Base-by-base conservation (phyloP, 2,113 vertebrate genomes). In the Catharus fuscescens region DNA sequence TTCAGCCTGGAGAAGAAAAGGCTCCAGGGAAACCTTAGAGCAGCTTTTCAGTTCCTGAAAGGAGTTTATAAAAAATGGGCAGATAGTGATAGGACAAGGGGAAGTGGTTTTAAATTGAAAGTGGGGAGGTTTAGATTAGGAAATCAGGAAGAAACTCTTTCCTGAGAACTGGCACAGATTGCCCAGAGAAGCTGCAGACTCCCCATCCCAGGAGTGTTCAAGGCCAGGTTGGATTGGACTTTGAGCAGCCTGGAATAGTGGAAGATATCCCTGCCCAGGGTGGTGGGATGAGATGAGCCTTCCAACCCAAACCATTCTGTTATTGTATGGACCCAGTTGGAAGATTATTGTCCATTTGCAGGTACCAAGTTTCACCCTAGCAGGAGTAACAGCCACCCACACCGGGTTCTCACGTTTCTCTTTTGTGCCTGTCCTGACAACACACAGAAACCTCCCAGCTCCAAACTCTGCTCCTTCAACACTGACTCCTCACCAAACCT, bases 321-420 rank as follows among this genome's bases (percentile, higher is more conserved):
- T 21, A 5, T 14, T 54, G 17, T 1, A 8, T 8, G 16, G 34
- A 12, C 19, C 19, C 38, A 0, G 2, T 34, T 20, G 40, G 38
- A 45, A 44, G 34, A 54, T 53, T 12, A n/a, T 31, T 69, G 57
- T 12, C n/a, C 25, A 12, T 59, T 23, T 66, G 34, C 47, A 85
- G 31, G 31, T 42, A 56, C 24, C 36, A 47, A 50, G n/a, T 13
- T 67, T 12, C 74, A 42, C 65, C 31, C 40, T 3, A 60, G 44
- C 73, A 69, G 19, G 26, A 69, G 13, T 2, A 50, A 23, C 5
- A 80, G 42, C n/a, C 25, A 73, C 18, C 38, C 62, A 40, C 50
- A 29, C 7, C 47, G 28, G 18, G 50, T 5, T 72, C 45, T 38
- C 5, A 14, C 19, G 45, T 52, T 87, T 64, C 56, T 71, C 42